These are phyloP conservation scores for Diachasma alloeum DNA, from an alignment of 1,140 invertebrate species.

Conservation along the genomic window DNA sequence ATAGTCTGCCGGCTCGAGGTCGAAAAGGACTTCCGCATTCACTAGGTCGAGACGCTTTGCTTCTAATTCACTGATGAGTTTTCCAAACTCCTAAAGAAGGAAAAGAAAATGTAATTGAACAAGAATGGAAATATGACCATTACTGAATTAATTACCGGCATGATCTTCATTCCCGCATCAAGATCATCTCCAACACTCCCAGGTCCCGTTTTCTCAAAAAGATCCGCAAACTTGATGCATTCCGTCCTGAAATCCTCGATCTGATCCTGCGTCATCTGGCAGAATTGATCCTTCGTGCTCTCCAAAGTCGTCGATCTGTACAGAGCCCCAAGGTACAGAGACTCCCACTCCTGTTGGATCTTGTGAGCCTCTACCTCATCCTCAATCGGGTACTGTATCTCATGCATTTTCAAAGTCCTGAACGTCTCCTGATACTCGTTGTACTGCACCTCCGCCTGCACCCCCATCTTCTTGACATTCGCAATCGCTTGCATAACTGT, in stretches of 20 bases:
- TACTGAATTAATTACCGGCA: conserved; percentile 66
- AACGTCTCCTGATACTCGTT: conserved; percentile 66
- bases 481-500: conserved; percentile 83
- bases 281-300: conserved; percentile 80
- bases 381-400: conserved; percentile 54
- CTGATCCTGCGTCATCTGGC: conserved; percentile 75
- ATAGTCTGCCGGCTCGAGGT: conserved; percentile 83
- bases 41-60: conserved; percentile 73
- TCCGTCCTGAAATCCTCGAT: conserved; percentile 76
- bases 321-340: conserved; percentile 72
- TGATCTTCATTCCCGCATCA: conserved; percentile 74
- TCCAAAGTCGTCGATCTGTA: conserved; percentile 75
- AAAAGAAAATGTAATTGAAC: background rate
- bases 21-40: conserved; percentile 86
- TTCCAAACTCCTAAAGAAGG: conserved; percentile 69
- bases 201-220: conserved; percentile 79
- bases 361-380: conserved; percentile 69
- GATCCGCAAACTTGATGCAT: conserved; percentile 74
- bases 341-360: conserved; percentile 74
- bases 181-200: conserved; percentile 79
- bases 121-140: background rate
- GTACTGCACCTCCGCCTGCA: conserved; percentile 80
- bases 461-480: conserved; percentile 75
- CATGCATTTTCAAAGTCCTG: conserved; percentile 49
- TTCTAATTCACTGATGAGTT: conserved; percentile 75